A percentile compares a stretch with the other conserved stretches of the same genome.
These are phyloP conservation scores for Pseudois nayaur DNA, from an alignment of 2,113 vertebrate genomes.

Conservation along the genomic window DNA sequence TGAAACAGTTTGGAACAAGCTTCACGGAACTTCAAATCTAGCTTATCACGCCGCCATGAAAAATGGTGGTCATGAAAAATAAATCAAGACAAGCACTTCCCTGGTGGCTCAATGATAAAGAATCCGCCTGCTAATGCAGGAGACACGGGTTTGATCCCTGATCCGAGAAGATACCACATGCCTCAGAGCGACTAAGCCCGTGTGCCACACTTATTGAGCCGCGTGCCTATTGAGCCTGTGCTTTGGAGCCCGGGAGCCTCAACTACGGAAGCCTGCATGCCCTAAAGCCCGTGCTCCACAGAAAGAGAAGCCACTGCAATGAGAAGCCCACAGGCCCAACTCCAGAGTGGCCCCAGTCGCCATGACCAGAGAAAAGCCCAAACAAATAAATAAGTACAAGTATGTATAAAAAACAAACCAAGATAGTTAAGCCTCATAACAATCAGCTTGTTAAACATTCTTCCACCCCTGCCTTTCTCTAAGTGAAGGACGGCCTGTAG, in stretches of 20 bases:
- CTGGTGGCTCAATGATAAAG: background rate
- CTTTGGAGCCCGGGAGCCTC: background rate
- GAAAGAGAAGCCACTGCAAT: background rate
- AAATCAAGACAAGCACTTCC: background rate
- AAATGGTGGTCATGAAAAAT: background rate
- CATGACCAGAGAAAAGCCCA: background rate
- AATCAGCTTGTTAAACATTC: background rate
- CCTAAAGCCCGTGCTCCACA: background rate
- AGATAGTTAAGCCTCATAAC: background rate
- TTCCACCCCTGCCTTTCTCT: background rate
- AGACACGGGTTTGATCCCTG: background rate
- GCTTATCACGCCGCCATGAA: background rate
- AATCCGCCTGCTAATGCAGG: background rate
- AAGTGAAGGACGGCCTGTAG: background rate
- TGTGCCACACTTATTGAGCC: background rate
- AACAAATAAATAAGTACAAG: background rate
- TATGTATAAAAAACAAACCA: background rate
- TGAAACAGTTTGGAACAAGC: background rate
- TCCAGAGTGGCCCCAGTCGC: background rate
- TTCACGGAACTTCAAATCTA: background rate
- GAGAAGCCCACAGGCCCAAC: background rate
- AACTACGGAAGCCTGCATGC: background rate
- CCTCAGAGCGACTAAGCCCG: background rate
- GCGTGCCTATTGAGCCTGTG: background rate
- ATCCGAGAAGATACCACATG: background rate